These are phyloP conservation scores for Dicrurus megarhynchus DNA, from an alignment of 2,113 vertebrate genomes.

Conservation along the genomic window DNA sequence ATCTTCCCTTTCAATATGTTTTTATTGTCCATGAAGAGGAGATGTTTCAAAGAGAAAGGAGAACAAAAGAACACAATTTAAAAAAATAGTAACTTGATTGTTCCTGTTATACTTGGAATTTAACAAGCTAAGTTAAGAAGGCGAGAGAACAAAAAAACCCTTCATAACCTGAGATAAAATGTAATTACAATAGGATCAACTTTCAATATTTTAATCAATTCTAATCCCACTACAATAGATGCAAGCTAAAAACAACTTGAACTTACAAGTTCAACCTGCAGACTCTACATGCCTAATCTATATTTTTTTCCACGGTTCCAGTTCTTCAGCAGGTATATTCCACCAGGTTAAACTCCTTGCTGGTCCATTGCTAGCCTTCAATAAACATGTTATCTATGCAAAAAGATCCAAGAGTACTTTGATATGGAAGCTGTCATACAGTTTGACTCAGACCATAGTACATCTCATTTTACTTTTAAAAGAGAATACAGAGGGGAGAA, in stretches of 20 bases:
- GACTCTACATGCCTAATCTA: not conserved
- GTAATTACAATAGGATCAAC: not conserved
- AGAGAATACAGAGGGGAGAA: not conserved
- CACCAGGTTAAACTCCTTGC: not conserved
- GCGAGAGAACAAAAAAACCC: not conserved
- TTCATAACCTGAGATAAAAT: not conserved
- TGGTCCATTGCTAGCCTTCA: not conserved
- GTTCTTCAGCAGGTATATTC: not conserved
- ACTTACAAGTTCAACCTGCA: not conserved
- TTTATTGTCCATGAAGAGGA: not conserved
- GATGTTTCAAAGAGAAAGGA: not conserved
- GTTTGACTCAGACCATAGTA: not conserved
- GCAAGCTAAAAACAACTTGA: not conserved
- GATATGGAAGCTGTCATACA: rapidly evolving
- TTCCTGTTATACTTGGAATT: not conserved
- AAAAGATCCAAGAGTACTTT: not conserved
- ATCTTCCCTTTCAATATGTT: not conserved
- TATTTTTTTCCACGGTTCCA: not conserved
- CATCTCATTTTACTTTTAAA: not conserved
- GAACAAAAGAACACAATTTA: not conserved
- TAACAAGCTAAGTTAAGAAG: not conserved
- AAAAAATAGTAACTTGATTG: not conserved
- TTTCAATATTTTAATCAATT: not conserved
- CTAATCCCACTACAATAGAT: not conserved
- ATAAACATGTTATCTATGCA: not conserved